phyloP scores from a whole-genome alignment of 92 coral and sea anemone species.

The Parazoanthus swiftii region DNA sequence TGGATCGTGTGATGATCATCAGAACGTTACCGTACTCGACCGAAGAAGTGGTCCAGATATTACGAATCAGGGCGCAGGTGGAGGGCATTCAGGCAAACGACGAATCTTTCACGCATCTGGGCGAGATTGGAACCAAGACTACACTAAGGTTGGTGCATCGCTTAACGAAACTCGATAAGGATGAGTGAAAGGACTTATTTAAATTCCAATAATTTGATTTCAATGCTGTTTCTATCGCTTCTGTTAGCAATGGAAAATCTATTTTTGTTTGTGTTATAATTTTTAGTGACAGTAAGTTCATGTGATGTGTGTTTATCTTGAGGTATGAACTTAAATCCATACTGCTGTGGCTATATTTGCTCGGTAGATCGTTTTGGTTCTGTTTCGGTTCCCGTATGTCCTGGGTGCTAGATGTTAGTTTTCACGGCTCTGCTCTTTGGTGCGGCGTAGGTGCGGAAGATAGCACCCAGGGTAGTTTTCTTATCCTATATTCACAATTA shows the following conservation, averaged over 20 bases:
- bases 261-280: too few species aligned
- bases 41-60: constrained; percentile 93
- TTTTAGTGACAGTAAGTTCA: too few species aligned
- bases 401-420: too few species aligned
- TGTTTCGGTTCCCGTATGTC: too few species aligned
- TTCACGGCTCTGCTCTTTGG: too few species aligned
- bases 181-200: not conserved
- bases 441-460: too few species aligned
- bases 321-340: too few species aligned
- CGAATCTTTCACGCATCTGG: constrained; percentile 81
- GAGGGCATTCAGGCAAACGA: constrained; percentile 93
- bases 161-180: not conserved
- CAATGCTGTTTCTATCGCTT: not conserved
- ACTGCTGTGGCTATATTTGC: too few species aligned
- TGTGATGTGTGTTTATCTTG: too few species aligned
- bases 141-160: constrained; percentile 69
- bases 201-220: not conserved
- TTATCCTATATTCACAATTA: too few species aligned
- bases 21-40: constrained; percentile 95
- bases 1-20: constrained; percentile 97
- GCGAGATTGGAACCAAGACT: constrained; percentile 96
- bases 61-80: constrained; percentile 93
- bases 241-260: not conserved
- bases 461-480: too few species aligned
- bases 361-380: too few species aligned